These are phyloP conservation scores for Macrotus californicus DNA, from an alignment of 2,113 vertebrate species.

Conservation along the genomic window DNA sequence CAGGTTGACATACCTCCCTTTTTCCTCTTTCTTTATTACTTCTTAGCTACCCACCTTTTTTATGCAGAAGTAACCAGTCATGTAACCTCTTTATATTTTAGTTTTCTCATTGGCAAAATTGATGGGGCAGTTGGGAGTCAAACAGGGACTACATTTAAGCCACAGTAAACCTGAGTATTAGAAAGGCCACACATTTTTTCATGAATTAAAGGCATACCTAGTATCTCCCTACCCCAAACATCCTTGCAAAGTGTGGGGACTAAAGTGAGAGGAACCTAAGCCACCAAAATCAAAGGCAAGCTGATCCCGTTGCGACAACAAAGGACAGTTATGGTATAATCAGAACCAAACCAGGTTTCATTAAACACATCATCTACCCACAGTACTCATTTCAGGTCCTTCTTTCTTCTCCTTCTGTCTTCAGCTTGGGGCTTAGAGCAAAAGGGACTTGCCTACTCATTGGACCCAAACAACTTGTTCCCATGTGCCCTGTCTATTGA, in stretches of 20 bases:
- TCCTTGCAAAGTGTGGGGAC: background rate
- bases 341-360: background rate
- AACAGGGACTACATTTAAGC: background rate
- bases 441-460: background rate
- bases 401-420: background rate
- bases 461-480: background rate
- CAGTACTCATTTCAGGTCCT: background rate
- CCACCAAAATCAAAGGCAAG: background rate
- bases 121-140: background rate
- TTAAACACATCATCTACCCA: constrained; percentile 23
- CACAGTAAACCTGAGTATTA: background rate
- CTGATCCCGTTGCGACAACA: constrained; percentile 48
- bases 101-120: constrained; percentile 1
- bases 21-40: background rate
- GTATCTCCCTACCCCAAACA: background rate
- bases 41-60: background rate
- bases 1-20: background rate
- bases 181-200: background rate
- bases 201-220: background rate
- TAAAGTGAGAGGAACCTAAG: background rate
- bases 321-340: constrained; percentile 22
- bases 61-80: background rate
- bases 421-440: background rate
- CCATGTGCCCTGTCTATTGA: background rate
- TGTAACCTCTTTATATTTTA: background rate